Base-by-base conservation (phyloP, 2,888 invertebrate genomes). In the Hermodice carunculata region DNA sequence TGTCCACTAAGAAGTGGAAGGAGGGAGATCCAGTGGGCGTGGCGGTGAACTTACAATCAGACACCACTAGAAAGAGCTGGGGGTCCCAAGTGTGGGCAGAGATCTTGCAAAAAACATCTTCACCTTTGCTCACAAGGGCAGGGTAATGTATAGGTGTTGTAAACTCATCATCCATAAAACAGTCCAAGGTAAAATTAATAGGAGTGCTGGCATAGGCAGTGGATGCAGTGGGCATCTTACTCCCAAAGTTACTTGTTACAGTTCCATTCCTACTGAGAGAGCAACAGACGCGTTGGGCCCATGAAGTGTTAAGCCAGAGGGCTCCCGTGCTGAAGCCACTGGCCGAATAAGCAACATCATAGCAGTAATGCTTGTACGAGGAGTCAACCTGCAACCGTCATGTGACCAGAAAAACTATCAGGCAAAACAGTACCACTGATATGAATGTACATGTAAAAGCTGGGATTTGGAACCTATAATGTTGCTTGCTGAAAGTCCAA, bases 1-100 rank as follows among this genome's bases (percentile, higher is more conserved):
- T 70, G 61, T 70, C 51, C 24, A n/a, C 19, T 17, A 66, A 31
- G 62, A 71, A 71, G n/a, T 34, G 28, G 61, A 52, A 70, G n/a
- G 42, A 31, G 24, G 60, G 60, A 4, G 26, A 4, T 14, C 51
- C 66, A 11, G 32, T 11, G 14, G 57, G 24, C 1, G 31, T 19
- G 22, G 67, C 61, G 19, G 43, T 54, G 60, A 73, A 65, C 31
- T 34, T 31, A 52, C 73, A 73, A 24, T 42, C 42, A 14, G 66
- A 54, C 3, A 69, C 73, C 5, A 73, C 66, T 24, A 73, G 56
- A 22, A 48, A 58, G 48, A 71, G 26, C 19, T 59, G 19, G 3
- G 43, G 37, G 44, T 73, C 67, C 69, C 69, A 71, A 14, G 64
- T 62, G 11, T 61, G 49, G 1, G 68, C 52, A 17, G 48, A 44